phyloP scores from a whole-genome alignment of 2,888 invertebrate species.

The Dorcus parallelipipedus region DNA sequence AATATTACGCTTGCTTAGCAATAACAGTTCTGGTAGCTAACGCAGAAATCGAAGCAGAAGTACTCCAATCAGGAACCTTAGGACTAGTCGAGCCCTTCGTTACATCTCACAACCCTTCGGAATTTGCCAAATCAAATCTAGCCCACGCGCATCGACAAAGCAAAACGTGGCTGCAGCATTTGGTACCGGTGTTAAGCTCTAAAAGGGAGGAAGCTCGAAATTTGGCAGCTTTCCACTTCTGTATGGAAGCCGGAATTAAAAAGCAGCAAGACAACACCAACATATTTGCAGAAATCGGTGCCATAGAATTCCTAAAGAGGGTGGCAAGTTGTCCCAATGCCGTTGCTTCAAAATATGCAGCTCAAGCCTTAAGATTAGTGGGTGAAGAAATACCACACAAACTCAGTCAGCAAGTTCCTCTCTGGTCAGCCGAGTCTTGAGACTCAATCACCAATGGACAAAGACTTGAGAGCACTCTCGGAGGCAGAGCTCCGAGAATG shows the following conservation, averaged over 20 bases:
- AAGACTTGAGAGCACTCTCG: too few relatives aligned
- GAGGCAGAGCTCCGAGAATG: too few relatives aligned
- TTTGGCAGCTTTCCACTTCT: constrained; percentile 96
- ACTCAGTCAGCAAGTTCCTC: constrained; percentile 94
- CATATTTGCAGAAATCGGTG: constrained; percentile 91
- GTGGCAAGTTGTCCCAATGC: constrained; percentile 98
- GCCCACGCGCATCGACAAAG: constrained; percentile 96
- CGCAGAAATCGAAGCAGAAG: constrained; percentile 96
- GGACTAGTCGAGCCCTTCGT: constrained; percentile 97
- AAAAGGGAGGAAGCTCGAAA: constrained; percentile 95
- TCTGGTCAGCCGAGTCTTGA: constrained; percentile 97
- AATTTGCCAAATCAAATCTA: constrained; percentile 88
- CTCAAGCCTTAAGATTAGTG: constrained; percentile 84
- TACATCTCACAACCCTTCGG: constrained; percentile 87
- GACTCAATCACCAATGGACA: too few relatives aligned
- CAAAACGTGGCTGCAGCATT: constrained; percentile 86
- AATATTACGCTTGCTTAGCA: constrained; percentile 97
- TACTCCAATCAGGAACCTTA: constrained; percentile 92
- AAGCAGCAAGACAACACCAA: constrained; percentile 87
- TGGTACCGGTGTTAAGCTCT: constrained; percentile 92
- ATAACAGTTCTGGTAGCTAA: constrained; percentile 95
- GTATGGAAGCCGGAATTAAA: constrained; percentile 98
- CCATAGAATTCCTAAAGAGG: constrained; percentile 90
- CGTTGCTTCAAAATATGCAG: constrained; percentile 95
- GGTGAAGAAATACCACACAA: constrained; percentile 98